These are phyloP conservation scores for Neogobius melanostomus DNA, from an alignment of 2,113 vertebrate genomes.

Conservation along the genomic window DNA sequence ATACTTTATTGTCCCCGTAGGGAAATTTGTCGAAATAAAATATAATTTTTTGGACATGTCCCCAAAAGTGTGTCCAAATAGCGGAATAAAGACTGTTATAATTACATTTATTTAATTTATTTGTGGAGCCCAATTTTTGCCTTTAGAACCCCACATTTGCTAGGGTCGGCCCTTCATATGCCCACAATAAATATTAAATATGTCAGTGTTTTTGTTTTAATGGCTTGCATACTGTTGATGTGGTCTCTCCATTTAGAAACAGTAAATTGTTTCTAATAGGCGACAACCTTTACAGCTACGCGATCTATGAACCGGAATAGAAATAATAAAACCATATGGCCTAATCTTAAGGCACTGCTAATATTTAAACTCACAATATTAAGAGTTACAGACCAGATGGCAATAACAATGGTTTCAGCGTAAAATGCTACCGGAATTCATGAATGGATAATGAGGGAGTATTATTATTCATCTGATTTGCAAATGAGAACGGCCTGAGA, in stretches of 20 bases:
- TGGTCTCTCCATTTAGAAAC: neutral
- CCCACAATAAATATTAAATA: no score
- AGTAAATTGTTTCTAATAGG: neutral
- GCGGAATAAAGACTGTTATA: no score
- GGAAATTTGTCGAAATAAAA: no score
- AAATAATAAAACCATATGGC: neutral
- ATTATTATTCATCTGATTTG: conserved; percentile 1
- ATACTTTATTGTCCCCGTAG: no score
- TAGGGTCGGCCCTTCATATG: no score
- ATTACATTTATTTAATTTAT: no score
- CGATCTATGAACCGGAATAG: no score
- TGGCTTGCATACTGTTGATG: neutral
- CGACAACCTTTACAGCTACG: no score
- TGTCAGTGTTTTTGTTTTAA: neutral
- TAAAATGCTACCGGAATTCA: neutral
- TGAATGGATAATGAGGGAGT: conserved; percentile 1
- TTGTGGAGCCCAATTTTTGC: no score
- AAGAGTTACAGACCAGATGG: conserved; percentile 1
- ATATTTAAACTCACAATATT: neutral
- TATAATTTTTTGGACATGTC: no score
- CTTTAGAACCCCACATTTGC: no score
- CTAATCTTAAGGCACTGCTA: neutral
- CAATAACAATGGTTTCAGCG: neutral
- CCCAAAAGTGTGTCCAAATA: no score
- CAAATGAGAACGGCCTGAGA: neutral